These are phyloP conservation scores for Trissonchulus latispiculum DNA, from an alignment of 2,888 invertebrate species.

Conservation along the genomic window DNA sequence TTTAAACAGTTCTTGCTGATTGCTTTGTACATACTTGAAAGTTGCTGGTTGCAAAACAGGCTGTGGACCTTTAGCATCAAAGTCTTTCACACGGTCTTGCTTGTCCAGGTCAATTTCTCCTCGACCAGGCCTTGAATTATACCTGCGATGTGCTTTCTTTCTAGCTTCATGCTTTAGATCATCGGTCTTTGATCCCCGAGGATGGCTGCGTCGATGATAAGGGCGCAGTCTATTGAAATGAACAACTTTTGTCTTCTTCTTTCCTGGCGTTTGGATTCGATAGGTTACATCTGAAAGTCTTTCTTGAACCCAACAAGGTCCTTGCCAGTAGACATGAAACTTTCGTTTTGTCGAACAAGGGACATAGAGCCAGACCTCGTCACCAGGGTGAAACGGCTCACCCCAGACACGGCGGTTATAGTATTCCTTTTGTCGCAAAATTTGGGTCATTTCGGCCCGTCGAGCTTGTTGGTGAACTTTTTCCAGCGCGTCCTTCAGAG, in stretches of 20 bases:
- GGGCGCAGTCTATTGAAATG: not conserved
- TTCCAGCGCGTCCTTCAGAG: not conserved
- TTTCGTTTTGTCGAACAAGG: not conserved
- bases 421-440: not conserved
- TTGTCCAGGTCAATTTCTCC: too few species aligned
- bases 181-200: too few species aligned
- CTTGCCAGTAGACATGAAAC: not conserved
- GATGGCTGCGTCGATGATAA: too few species aligned
- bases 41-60: too few species aligned
- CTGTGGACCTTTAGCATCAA: too few species aligned
- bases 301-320: not conserved
- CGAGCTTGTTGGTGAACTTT: not conserved
- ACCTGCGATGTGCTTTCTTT: too few species aligned
- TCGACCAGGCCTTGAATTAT: too few species aligned
- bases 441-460: not conserved
- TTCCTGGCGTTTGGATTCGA: not conserved
- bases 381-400: not conserved
- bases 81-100: too few species aligned
- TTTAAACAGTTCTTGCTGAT: too few species aligned
- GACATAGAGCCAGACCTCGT: not conserved
- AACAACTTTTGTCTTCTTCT: not conserved
- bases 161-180: too few species aligned
- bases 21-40: too few species aligned
- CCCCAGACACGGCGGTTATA: not conserved
- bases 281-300: not conserved